Evolutionary conservation across 2,888 invertebrate genomes (phyloP), one percentile per base, ranked within the genome.

Genomic region (Ashinkailepas kermadecensis): DNA sequence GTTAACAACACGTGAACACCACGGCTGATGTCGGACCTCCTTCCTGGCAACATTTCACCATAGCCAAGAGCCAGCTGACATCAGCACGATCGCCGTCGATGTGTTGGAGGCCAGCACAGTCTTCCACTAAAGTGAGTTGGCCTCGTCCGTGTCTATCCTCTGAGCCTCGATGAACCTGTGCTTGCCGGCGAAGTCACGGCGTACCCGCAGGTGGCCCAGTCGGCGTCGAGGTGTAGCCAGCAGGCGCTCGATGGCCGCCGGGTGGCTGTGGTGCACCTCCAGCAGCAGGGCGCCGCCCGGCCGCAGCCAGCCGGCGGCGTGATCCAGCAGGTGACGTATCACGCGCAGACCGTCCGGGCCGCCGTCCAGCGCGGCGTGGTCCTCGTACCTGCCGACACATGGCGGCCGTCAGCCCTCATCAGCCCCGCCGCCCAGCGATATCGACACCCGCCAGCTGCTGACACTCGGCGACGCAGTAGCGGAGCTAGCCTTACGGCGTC

Each of bases 331-430:
- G 58, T 89, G 86, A 85, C 89, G 89, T 62, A 92, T 89, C 18
- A 92, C 86, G 82, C 89, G 88, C 83, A 92, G 85, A 12, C 93
- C 93, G 86, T 92, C 91, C 15, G 86, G 85, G 0, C 93, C 93
- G 18, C 92, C 92, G 86, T 92, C 90, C 81, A 92, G 86, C 3
- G 92, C 92, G 83, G 87, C 87, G 6, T 89, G 86, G 86, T 92
- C 92, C 87, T 93, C 92, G 86, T 90, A 92, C 74, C 92, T 92
- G 83, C 54, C 78, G 81, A 82, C 39, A 39, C 39, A 1, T 3
- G 39, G 39, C 39, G 39, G 39, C 39, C 39, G 39, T 39, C 39
- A 39, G 2, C 39, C 39, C 39, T n/a, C n/a, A n/a, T n/a, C n/a
- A n/a, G n/a, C n/a, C 39, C 2, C 39, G 2, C 39, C 39, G 39